Base-by-base conservation (phyloP, 1,140 invertebrate species). In the Aphelenchoides fujianensis region DNA sequence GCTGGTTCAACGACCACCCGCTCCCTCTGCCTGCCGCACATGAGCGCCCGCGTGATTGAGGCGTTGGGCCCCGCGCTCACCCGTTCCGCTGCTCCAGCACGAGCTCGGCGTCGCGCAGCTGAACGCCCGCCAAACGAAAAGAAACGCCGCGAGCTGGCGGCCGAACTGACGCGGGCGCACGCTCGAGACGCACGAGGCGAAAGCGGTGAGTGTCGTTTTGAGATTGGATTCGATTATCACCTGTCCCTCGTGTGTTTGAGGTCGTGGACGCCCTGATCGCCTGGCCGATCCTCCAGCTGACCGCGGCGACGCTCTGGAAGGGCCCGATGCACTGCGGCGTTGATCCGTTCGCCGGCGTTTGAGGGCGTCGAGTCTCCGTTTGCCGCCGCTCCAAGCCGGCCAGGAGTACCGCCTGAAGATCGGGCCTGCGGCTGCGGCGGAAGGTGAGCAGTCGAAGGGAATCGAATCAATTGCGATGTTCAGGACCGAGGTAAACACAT, bases 1-100 rank as follows among this genome's bases (percentile, higher is more conserved):
- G 91, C 34, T 98, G 94, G 94, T 87, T 91, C 35, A 87, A 90
- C 55, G 91, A 94, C 80, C 89, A 90, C n/a, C 89, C 91, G 7
- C 86, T 97, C 0, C n/a, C 87, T 92, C 0, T 92, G 89, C 1
- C 86, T 99, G 12, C 95, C 95, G 0, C 87, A 91, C 79, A 82
- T 98, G 2, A 90, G 12, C n/a, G 12, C 16, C 12, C 16, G 12
- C 19, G 53, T 66, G 37, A 37, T 37, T 2, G 31, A 66, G 12
- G 63, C 27, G 1, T 72, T 66, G 34, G 61, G 76, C 5, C 67
- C 77, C 30, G 54, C 75, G 19, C 69, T 62, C 9, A 85, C 84
- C n/a, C 72, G 82, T 90, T 28, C 89, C 90, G 12, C 80, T 86
- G 69, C 83, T 90, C 52, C 79, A 79, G 55, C 53, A 80, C 0